Evolutionary conservation across 1,140 invertebrate species (phyloP).

Genomic region (Philotrypesis tridentata): DNA sequence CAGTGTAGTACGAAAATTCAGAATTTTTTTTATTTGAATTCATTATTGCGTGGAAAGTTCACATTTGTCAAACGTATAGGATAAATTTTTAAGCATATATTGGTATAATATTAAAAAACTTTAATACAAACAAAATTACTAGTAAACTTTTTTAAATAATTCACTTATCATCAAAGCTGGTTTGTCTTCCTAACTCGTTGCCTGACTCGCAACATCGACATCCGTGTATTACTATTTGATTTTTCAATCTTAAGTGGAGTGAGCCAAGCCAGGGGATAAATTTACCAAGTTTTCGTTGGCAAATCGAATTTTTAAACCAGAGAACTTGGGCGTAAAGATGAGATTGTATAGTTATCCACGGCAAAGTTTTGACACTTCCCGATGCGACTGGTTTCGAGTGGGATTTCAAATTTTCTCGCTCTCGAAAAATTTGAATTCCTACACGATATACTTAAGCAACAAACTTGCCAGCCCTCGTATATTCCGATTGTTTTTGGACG

Average conservation of each 20-base stretch:
- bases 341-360: not conserved
- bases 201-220: not conserved
- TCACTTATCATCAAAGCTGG: no score
- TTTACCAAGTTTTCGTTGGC: not conserved
- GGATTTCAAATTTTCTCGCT: not conserved
- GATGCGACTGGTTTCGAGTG: not conserved
- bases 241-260: not conserved
- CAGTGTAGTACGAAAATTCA: no score
- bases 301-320: not conserved
- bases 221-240: not conserved
- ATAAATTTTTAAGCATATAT: no score
- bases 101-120: no score
- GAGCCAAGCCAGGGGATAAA: not conserved
- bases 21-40: no score
- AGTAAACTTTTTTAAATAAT: no score
- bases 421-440: not conserved
- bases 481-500: not conserved
- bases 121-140: no score
- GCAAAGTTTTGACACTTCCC: conserved; percentile 18
- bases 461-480: not conserved
- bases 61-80: no score
- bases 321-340: not conserved
- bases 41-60: no score
- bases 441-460: not conserved
- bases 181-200: not conserved